Conservation (phyloP, 1,140 invertebrate species). For the Pseudomyrmex sp. region DNA sequence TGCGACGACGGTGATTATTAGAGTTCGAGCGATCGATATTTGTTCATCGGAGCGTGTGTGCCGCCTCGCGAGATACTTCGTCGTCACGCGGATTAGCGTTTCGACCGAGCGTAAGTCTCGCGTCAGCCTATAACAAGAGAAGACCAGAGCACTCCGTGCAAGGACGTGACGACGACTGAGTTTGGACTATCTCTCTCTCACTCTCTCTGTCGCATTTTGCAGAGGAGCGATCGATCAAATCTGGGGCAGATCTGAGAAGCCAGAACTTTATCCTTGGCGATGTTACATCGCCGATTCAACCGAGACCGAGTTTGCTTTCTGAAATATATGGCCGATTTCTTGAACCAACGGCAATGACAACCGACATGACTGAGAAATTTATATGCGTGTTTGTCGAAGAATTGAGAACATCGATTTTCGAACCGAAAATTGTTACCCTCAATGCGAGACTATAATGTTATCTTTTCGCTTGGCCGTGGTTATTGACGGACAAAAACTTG, state of each 20-base stretch:
- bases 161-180: background rate
- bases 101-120: constrained; percentile 15
- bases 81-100: constrained; percentile 35
- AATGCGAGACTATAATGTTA: no score
- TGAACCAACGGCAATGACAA: constrained; percentile 7
- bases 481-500: no score
- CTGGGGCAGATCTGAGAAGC: constrained; percentile 24
- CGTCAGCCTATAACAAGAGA: background rate
- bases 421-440: no score
- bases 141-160: background rate
- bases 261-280: background rate
- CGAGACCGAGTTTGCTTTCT: background rate
- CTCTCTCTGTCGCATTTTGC: constrained; percentile 22
- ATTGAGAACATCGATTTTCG: background rate
- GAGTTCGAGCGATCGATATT: constrained; percentile 51
- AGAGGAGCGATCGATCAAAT: constrained; percentile 34
- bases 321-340: constrained; percentile 2
- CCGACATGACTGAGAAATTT: background rate
- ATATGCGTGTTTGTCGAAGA: background rate
- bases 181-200: no score
- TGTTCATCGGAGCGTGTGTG: constrained; percentile 41
- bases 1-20: constrained; percentile 47
- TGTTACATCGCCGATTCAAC: constrained; percentile 11
- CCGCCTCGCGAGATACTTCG: constrained; percentile 34
- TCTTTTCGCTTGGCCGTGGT: no score